Evolutionary conservation across 2,888 invertebrate genomes (phyloP).

Genomic region (Dysmachus trigonus): DNA sequence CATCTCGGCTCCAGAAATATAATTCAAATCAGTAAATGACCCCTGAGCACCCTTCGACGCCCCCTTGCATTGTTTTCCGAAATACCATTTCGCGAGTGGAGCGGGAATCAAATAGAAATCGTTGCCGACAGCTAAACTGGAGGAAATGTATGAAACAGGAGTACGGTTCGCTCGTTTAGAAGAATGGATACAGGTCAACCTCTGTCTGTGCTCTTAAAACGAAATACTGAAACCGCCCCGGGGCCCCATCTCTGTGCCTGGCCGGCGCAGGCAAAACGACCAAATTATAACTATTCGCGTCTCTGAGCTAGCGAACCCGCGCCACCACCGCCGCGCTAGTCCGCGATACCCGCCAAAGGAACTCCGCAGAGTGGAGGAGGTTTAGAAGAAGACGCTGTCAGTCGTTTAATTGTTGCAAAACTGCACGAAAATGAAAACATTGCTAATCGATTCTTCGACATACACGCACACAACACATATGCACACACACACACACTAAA

Average conservation of each 20-base stretch:
- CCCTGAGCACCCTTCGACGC: conserved; percentile 35
- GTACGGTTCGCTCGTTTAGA: conserved; percentile 34
- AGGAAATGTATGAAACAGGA: conserved; percentile 36
- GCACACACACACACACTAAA: not conserved
- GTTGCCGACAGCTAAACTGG: conserved; percentile 29
- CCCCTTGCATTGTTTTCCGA: conserved; percentile 37
- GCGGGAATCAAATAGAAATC: conserved; percentile 37
- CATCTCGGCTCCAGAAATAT: conserved; percentile 33
- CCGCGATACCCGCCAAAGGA: not conserved
- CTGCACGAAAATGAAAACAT: not conserved
- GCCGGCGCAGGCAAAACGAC: not conserved
- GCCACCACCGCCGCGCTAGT: too few relatives aligned
- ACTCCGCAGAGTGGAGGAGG: not conserved
- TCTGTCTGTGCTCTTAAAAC: conserved; percentile 18
- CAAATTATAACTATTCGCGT: not conserved
- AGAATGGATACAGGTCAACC: conserved; percentile 38
- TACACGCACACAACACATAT: too few relatives aligned
- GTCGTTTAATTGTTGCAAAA: not conserved
- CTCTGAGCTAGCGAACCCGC: not conserved
- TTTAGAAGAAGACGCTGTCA: not conserved
- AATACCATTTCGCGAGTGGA: conserved; percentile 28
- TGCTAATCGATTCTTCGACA: not conserved
- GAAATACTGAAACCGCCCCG: conserved; percentile 5
- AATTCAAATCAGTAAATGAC: conserved; percentile 42
- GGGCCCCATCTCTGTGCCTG: not conserved